phyloP scores from a whole-genome alignment of 2,888 invertebrate species.

The Spodoptera exigua region DNA sequence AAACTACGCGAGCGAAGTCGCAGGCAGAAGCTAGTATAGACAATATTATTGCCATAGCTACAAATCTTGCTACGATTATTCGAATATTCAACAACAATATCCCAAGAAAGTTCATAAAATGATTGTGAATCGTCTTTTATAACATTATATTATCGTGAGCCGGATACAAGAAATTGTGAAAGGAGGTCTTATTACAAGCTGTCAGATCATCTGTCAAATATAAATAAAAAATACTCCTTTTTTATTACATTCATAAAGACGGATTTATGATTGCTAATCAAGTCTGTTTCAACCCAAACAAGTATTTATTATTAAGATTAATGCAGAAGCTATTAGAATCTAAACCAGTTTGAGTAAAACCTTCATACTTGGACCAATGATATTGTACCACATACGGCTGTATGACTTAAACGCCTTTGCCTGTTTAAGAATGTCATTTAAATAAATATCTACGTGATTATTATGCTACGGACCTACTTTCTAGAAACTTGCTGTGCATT shows the following conservation, averaged over 20 bases:
- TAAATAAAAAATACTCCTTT: slow-evolving; percentile 23
- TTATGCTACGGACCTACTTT: slow-evolving; percentile 9
- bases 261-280: slow-evolving; percentile 35
- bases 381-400: slow-evolving; percentile 40
- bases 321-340: slow-evolving; percentile 21
- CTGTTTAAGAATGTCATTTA: slow-evolving; percentile 28
- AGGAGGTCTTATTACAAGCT: slow-evolving; percentile 23
- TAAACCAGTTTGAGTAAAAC: slow-evolving; percentile 52
- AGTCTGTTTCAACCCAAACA: slow-evolving; percentile 18
- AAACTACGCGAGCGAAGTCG: no score
- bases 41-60: neutral
- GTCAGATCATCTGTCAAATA: slow-evolving; percentile 24
- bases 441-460: neutral
- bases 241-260: slow-evolving; percentile 20
- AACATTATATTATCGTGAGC: slow-evolving; percentile 14
- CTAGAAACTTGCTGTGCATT: slow-evolving; percentile 9
- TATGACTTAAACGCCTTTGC: slow-evolving; percentile 4
- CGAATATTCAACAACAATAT: neutral
- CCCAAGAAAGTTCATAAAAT: slow-evolving; percentile 5
- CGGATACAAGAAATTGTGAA: slow-evolving; percentile 14
- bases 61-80: slow-evolving; percentile 9
- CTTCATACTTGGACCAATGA: slow-evolving; percentile 51
- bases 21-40: no score
- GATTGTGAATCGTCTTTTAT: slow-evolving; percentile 22
- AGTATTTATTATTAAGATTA: slow-evolving; percentile 34